Conservation (phyloP, 1,140 invertebrate species). For the Bombus turneri region DNA sequence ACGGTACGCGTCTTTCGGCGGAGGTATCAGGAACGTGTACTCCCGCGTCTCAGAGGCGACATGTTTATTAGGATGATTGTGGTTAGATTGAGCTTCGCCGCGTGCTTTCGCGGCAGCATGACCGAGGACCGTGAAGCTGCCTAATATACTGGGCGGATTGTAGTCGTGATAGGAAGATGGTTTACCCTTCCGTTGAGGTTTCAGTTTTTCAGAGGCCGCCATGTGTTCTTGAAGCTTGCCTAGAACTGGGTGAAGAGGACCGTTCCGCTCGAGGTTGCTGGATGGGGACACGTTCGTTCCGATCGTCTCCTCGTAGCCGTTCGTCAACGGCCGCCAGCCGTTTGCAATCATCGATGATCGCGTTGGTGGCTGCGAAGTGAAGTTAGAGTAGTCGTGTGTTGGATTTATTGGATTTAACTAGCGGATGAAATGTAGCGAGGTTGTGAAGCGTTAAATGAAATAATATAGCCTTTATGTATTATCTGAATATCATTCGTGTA, state of each 20-base stretch:
- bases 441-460: too few relatives aligned
- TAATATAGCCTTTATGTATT: too few relatives aligned
- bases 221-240: constrained; percentile 78
- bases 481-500: too few relatives aligned
- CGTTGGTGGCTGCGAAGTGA: constrained; percentile 60
- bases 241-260: constrained; percentile 72
- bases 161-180: constrained; percentile 69
- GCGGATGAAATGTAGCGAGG: too few relatives aligned
- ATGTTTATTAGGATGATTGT: constrained; percentile 61
- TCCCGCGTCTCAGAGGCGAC: constrained; percentile 72
- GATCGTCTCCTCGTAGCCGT: constrained; percentile 72
- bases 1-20: constrained; percentile 74
- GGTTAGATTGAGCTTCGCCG: constrained; percentile 43
- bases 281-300: constrained; percentile 71
- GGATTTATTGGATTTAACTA: too few relatives aligned
- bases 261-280: constrained; percentile 69
- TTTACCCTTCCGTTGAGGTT: constrained; percentile 69
- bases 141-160: constrained; percentile 80
- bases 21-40: constrained; percentile 78
- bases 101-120: constrained; percentile 78
- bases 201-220: constrained; percentile 72
- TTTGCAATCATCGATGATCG: constrained; percentile 76
- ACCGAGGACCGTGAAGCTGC: constrained; percentile 80
- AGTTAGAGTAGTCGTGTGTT: neutral
- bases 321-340: constrained; percentile 77